phyloP scores from a whole-genome alignment of 2,797 vertebrate species.

The Aplochiton taeniatus region DNA sequence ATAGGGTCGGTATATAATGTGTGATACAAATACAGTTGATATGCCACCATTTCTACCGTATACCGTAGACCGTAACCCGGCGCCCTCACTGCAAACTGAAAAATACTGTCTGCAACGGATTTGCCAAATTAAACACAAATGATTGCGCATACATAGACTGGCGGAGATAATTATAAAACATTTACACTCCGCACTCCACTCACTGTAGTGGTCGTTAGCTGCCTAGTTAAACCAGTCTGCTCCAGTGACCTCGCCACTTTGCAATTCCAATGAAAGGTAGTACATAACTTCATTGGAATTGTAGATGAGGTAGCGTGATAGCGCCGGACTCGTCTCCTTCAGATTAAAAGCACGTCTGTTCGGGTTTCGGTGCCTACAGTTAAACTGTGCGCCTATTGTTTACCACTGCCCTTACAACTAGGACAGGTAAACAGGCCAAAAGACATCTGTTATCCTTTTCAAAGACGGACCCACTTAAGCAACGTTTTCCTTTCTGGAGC shows the following conservation, averaged over 20 bases:
- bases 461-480: slow-evolving; percentile 27
- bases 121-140: too few species aligned
- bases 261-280: slow-evolving; percentile 56
- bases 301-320: slow-evolving; percentile 59
- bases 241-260: slow-evolving; percentile 54
- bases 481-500: slow-evolving; percentile 22
- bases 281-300: slow-evolving; percentile 63
- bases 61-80: too few species aligned
- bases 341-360: background rate
- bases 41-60: too few species aligned
- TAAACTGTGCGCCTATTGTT: slow-evolving; percentile 48
- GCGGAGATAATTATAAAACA: too few species aligned
- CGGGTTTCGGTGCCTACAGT: slow-evolving; percentile 15
- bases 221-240: slow-evolving; percentile 30
- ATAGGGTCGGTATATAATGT: too few species aligned
- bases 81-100: too few species aligned
- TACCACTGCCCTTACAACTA: slow-evolving; percentile 47
- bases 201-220: slow-evolving; percentile 6
- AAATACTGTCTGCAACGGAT: too few species aligned
- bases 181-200: background rate
- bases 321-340: slow-evolving; percentile 40
- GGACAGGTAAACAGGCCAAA: slow-evolving; percentile 42
- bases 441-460: slow-evolving; percentile 47
- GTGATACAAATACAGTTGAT: too few species aligned
- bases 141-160: too few species aligned